Conservation (phyloP, 2,113 vertebrate genomes). For the Orientallactaga bullata region DNA sequence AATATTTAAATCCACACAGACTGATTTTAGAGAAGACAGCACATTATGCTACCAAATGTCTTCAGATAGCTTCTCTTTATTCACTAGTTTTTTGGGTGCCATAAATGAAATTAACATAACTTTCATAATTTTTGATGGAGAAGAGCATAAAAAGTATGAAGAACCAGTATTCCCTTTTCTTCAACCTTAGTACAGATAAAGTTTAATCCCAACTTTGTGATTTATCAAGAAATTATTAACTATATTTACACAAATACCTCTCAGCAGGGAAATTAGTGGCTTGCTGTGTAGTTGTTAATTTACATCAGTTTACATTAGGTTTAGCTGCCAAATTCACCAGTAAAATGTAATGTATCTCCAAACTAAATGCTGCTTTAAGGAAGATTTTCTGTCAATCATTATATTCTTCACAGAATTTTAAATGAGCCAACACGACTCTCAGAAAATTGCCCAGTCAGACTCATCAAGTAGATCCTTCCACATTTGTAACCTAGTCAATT, state of each 20-base stretch:
- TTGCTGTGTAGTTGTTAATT: slow-evolving; percentile 76
- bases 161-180: slow-evolving; percentile 55
- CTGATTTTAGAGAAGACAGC: neutral
- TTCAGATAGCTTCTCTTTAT: slow-evolving; percentile 9
- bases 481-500: slow-evolving; percentile 71
- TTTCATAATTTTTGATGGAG: neutral
- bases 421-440: slow-evolving; percentile 67
- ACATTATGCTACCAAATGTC: neutral
- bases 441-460: slow-evolving; percentile 72
- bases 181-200: slow-evolving; percentile 31
- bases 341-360: slow-evolving; percentile 69
- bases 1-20: slow-evolving; percentile 1
- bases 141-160: neutral
- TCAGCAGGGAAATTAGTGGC: slow-evolving; percentile 57
- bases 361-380: slow-evolving; percentile 74
- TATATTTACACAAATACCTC: slow-evolving; percentile 64
- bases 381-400: slow-evolving; percentile 79
- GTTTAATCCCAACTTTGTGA: slow-evolving; percentile 56
- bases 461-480: slow-evolving; percentile 68
- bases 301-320: slow-evolving; percentile 74
- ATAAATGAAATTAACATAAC: slow-evolving; percentile 28
- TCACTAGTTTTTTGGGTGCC: neutral
- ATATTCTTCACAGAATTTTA: slow-evolving; percentile 76
- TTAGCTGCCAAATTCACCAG: slow-evolving; percentile 73
- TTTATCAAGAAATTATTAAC: slow-evolving; percentile 74